Base-by-base conservation (phyloP, 1,140 invertebrate species). In the Drosophila baimaii region DNA sequence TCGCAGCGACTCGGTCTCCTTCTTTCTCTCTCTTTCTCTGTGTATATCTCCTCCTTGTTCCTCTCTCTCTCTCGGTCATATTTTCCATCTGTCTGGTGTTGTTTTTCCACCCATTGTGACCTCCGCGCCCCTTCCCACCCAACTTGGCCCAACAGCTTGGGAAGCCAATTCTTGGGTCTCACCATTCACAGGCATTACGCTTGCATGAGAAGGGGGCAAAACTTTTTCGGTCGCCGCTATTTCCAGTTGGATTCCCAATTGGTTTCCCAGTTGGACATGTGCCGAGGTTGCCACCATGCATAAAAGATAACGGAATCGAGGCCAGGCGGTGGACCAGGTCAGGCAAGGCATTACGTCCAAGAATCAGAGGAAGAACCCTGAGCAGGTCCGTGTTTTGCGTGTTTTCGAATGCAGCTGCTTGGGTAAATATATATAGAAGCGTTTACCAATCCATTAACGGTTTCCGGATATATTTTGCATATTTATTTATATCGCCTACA, bases 271-370 rank as follows among this genome's bases (percentile, higher is more conserved):
- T 37, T 46, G 73, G 52, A 69, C 73, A 77, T 61, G 64, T 77
- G 74, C 25, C 29, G 49, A 46, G 41, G 55, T 62, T 62, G 57
- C 74, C 75, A 77, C 65, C 75, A 77, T 77, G 74, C 75, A 77
- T 77, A 77, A 77, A 69, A 69, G 63, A 77, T 77, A 51, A 41
- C n/a, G 19, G 19, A 13, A 39, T 46, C 52, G 33, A 33, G 49
- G 51, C 5, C 51, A 52, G 29, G 13, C 49, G 15, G 29, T 17
- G 37, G 47, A 51, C 47, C 47, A 51, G 47, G 47, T 29, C 47
- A 49, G 47, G 27, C 23, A 23, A 21, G 9, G 13, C 49, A 52
- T 52, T 17, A 52, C 29, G 10, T 21, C 23, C 23, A 49, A 0
- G 17, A 41, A 31, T 21, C 8, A 33, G 46, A 25, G 39, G 47